phyloP scores from a whole-genome alignment of 2,888 invertebrate species.

The Falcaria lacertinaria region DNA sequence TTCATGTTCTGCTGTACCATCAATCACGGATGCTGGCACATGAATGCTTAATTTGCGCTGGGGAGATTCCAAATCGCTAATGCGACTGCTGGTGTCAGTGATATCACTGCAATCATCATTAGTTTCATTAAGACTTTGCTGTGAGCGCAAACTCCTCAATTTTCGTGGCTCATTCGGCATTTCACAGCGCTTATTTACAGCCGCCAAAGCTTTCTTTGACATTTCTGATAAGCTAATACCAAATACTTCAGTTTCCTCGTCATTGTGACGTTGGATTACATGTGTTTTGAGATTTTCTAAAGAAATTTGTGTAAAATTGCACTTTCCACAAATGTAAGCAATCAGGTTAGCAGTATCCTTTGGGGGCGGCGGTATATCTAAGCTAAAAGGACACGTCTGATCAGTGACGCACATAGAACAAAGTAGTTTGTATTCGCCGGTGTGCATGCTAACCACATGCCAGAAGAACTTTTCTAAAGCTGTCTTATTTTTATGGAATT shows the following conservation, averaged over 20 bases:
- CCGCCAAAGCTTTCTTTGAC: constrained; percentile 39
- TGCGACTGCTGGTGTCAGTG: constrained; percentile 21
- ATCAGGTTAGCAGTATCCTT: constrained; percentile 56
- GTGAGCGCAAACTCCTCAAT: constrained; percentile 43
- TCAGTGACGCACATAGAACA: constrained; percentile 81
- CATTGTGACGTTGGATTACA: constrained; percentile 75
- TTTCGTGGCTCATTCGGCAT: constrained; percentile 24
- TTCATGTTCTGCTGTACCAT: background rate
- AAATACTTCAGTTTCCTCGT: constrained; percentile 66
- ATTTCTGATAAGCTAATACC: constrained; percentile 58
- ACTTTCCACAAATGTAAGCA: constrained; percentile 84
- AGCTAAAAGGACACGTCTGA: constrained; percentile 45
- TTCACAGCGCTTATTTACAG: constrained; percentile 24
- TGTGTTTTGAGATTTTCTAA: constrained; percentile 82
- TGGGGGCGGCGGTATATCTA: constrained; percentile 65
- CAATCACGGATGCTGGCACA: background rate
- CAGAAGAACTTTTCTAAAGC: constrained; percentile 81
- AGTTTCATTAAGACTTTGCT: constrained; percentile 28
- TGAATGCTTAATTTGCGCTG: background rate
- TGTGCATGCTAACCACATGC: constrained; percentile 85
- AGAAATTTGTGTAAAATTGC: constrained; percentile 86
- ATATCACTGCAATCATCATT: constrained; percentile 35
- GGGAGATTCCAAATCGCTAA: constrained; percentile 13
- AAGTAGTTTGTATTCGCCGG: constrained; percentile 86
- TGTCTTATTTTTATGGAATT: constrained; percentile 41